Base-by-base conservation (phyloP, 2,888 invertebrate species). In the Diadromus collaris region DNA sequence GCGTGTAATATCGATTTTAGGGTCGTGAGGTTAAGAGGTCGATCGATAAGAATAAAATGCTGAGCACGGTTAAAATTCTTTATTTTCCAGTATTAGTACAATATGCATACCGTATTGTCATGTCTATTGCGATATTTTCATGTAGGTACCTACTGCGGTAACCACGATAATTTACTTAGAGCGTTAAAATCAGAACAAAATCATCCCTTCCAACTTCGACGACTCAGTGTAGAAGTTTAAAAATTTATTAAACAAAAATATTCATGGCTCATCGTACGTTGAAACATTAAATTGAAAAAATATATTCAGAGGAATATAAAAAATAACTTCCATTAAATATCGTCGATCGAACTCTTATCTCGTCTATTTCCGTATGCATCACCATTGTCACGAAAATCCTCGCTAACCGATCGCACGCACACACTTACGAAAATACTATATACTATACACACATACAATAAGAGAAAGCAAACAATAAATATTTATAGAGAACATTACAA, bases 21-120 rank as follows among this genome's bases (percentile, higher is more conserved):
- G 72, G 72, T 79, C 76, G 72, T 69, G 69, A 77, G 79, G 81
- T 81, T 74, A 81, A 79, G 79, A 79, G 81, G 81, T 81, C 81
- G 81, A 79, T 81, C 81, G 81, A 81, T 81, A 75, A 46, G 69
- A 69, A 63, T 64, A 67, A 48, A 76, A 76, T 67, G 19, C 10
- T 34, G 29, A 70, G 32, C 10, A 29, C 32, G 44, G 19, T 27
- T 27, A 6, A 29, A 27, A 27, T 27, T 56, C 6, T 27, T n/a
- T 29, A 16, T 6, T 56, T 29, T 29, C 1, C n/a, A 16, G 13
- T 56, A 16, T 29, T 5, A 13, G 5, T 27, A 3, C 16, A 27
- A n/a, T 56, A 29, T 56, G 27, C 13, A 16, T 27, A 27, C 1
- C 21, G 27, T 9, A 24, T 27, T 24, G 13, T 29, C 16, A 27